A percentile compares a stretch with the other conserved stretches of the same genome.
These are phyloP conservation scores for Eupristina koningsbergeri DNA, from an alignment of 1,140 invertebrate genomes.

Conservation along the genomic window DNA sequence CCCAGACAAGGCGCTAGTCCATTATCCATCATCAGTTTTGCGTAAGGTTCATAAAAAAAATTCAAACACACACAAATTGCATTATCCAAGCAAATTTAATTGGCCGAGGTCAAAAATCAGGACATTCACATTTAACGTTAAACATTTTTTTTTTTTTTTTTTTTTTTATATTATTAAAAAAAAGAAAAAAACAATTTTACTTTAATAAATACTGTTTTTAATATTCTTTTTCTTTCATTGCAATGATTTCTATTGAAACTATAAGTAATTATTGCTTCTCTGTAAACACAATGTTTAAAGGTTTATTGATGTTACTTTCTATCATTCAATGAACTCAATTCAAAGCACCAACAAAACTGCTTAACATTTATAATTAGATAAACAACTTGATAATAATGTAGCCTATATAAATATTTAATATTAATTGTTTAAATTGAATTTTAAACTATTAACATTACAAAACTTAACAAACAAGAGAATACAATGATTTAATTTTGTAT, in stretches of 20 bases:
- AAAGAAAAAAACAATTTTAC: neutral
- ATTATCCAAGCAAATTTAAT: neutral
- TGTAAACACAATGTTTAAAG: neutral
- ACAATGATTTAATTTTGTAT: too few relatives aligned
- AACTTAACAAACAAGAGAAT: too few relatives aligned
- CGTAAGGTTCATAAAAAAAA: constrained; percentile 64
- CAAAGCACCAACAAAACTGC: constrained; percentile 22
- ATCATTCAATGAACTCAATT: constrained; percentile 1
- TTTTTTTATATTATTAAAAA: too few relatives aligned
- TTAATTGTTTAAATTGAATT: neutral
- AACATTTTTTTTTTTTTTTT: too few relatives aligned
- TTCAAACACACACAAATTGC: constrained; percentile 25
- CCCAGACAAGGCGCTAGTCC: constrained; percentile 73
- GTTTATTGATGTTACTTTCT: constrained; percentile 32
- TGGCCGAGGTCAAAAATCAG: too few relatives aligned
- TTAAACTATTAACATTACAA: too few relatives aligned
- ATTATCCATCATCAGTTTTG: constrained; percentile 73
- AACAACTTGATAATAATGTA: neutral
- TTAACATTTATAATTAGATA: constrained; percentile 2
- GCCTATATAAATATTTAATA: neutral
- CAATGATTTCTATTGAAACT: too few relatives aligned
- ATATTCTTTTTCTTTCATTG: too few relatives aligned
- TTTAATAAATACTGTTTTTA: neutral
- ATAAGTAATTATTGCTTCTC: neutral
- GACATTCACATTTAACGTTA: too few relatives aligned